Evolutionary conservation across 1,140 invertebrate genomes (phyloP).

Genomic region (Drosophila watanabei): DNA sequence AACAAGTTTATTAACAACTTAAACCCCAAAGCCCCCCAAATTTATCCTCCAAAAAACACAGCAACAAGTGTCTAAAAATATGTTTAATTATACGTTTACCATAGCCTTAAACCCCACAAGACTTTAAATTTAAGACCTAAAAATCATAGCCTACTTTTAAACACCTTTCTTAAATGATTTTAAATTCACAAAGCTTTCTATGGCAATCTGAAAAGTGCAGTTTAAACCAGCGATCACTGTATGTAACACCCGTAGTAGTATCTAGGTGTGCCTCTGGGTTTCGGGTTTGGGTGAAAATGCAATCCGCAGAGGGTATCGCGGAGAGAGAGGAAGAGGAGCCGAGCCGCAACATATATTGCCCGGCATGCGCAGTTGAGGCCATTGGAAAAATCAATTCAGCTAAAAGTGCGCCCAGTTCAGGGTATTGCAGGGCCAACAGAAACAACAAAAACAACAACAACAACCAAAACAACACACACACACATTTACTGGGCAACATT

Average conservation of each 20-base stretch:
- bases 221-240: not conserved
- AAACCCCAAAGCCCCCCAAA: no score
- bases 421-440: slow-evolving; percentile 51
- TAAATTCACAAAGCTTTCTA: not conserved
- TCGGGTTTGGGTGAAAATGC: slow-evolving; percentile 25
- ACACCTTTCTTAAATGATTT: not conserved
- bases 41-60: not conserved
- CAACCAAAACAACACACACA: slow-evolving; percentile 19
- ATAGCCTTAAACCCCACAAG: no score
- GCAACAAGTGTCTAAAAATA: not conserved
- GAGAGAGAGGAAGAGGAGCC: not conserved
- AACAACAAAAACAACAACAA: slow-evolving; percentile 18
- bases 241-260: slow-evolving; percentile 12
- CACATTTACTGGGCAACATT: slow-evolving; percentile 34
- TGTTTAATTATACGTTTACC: not conserved
- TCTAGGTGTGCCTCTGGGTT: not conserved
- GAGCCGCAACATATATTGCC: slow-evolving; percentile 42
- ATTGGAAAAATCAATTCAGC: slow-evolving; percentile 83
- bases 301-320: slow-evolving; percentile 6
- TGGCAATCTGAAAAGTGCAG: not conserved
- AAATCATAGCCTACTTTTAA: no score
- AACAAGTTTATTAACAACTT: not conserved
- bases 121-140: no score
- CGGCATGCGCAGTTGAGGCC: slow-evolving; percentile 78
- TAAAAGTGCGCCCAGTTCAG: slow-evolving; percentile 79